Base-by-base conservation (phyloP, 2,113 vertebrate species). In the Oncorhynchus tshawytscha region DNA sequence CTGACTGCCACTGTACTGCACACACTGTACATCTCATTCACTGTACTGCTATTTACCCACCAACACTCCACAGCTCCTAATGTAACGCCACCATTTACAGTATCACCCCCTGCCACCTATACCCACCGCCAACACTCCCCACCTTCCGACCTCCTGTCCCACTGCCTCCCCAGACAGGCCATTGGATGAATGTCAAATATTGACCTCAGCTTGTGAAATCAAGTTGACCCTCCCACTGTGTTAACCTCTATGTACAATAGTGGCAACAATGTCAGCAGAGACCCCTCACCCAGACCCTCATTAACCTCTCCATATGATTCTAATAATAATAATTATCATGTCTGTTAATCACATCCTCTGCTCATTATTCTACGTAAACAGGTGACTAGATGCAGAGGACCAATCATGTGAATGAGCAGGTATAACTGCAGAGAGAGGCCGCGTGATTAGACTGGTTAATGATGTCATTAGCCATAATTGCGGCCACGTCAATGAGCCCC, bases 381-480 rank as follows among this genome's bases (percentile, higher is more conserved):
- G 80, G 67, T 67, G 81, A 77, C 86, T 77, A 34, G 83, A 88
- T 79, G 78, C 60, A 84, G 51, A 89, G 84, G 88, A 85, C 81
- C 83, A 89, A 79, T 83, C 82, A 90, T 86, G 90, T 86, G 84
- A 88, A 92, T 89, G 60, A 73, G 65, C 39, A 71, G 71, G 75
- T 85, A 81, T 81, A 82, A 81, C 81, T 73, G 78, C 76, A 78
- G 72, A 78, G 77, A 86, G 75, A 66, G 75, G 73, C 74, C 79
- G 78, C 72, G 68, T 86, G 78, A 89, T 88, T 88, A 86, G 80
- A 75, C 79, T 86, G 86, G 90, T 89, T 89, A 90, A 90, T 86
- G 79, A 82, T 83, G 59, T 70, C 82, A 87, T 91, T 88, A 89
- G 18, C 70, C 72, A 75, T 84, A 89, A 91, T 91, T 88, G 85